phyloP scores from a whole-genome alignment of 1,140 invertebrate genomes.

The Bombus pyrosoma region DNA sequence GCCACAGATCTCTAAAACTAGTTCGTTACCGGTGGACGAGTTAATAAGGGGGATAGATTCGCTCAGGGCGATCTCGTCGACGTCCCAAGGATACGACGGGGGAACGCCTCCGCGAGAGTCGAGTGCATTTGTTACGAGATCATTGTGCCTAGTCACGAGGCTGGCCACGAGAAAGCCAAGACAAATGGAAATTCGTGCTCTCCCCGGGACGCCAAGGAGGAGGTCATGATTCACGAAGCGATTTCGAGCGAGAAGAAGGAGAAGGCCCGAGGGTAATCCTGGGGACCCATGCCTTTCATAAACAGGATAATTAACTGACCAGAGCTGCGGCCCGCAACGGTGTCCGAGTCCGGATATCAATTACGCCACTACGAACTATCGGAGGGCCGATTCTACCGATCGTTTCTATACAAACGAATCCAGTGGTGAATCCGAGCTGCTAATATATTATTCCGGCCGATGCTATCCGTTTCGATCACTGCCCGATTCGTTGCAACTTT shows the following conservation, averaged over 20 bases:
- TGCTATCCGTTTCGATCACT: no score
- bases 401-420: neutral
- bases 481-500: neutral
- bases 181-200: slow-evolving; percentile 46
- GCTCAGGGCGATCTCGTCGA: slow-evolving; percentile 27
- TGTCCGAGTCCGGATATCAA: neutral
- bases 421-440: neutral
- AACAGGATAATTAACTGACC: slow-evolving; percentile 29
- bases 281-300: neutral
- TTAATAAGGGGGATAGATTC: slow-evolving; percentile 44
- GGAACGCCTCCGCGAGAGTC: slow-evolving; percentile 23
- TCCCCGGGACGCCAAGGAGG: neutral
- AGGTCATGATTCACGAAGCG: slow-evolving; percentile 15
- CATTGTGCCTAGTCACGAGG: slow-evolving; percentile 42
- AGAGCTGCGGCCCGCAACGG: neutral
- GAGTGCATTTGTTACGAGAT: slow-evolving; percentile 40
- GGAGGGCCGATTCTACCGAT: neutral
- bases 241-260: neutral
- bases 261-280: neutral
- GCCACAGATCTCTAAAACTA: slow-evolving; percentile 1
- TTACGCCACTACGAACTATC: neutral
- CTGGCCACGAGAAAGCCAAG: slow-evolving; percentile 15
- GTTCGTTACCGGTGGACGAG: slow-evolving; percentile 42
- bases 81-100: neutral
- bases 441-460: neutral